Evolutionary conservation across 2,888 invertebrate species (phyloP).

Genomic region (Rhabditoides inermis): DNA sequence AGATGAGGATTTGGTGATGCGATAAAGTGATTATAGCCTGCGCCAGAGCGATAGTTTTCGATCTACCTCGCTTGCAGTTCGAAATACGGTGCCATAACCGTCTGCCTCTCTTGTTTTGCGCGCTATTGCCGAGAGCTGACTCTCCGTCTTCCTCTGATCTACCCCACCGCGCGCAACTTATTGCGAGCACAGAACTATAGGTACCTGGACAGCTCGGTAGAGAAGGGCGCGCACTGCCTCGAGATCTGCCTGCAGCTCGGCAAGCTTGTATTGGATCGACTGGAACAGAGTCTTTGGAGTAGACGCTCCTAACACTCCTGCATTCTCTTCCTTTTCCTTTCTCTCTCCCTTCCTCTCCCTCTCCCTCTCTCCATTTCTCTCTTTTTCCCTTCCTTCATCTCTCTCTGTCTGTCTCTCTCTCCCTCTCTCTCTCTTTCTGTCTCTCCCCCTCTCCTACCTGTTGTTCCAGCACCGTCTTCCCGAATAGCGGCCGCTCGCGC

Average conservation of each 20-base stretch:
- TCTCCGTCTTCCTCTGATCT: too few species aligned
- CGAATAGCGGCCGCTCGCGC: slow-evolving; percentile 56
- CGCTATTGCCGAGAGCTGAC: too few species aligned
- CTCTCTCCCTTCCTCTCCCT: not conserved
- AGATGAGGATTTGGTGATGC: too few species aligned
- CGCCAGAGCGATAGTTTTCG: too few species aligned
- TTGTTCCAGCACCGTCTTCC: slow-evolving; percentile 54
- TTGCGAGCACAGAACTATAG: too few species aligned
- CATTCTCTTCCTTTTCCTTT: not conserved
- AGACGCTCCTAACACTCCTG: slow-evolving; percentile 1
- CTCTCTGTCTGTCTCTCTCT: not conserved
- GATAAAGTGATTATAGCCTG: too few species aligned
- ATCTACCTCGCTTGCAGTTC: too few species aligned
- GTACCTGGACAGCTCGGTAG: slow-evolving; percentile 55
- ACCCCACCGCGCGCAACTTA: too few species aligned
- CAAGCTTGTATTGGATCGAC: slow-evolving; percentile 58
- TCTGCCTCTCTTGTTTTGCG: too few species aligned
- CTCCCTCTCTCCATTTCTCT: not conserved
- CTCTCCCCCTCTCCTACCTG: slow-evolving; percentile 8
- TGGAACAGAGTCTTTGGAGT: slow-evolving; percentile 20
- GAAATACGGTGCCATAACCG: too few species aligned
- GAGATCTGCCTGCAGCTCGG: slow-evolving; percentile 59
- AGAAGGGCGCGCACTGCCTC: slow-evolving; percentile 57
- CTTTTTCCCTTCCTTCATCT: not conserved
- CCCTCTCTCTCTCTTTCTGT: not conserved